These are phyloP conservation scores for Lepisosteus oculatus DNA, from an alignment of 2,113 vertebrate species.

Conservation along the genomic window DNA sequence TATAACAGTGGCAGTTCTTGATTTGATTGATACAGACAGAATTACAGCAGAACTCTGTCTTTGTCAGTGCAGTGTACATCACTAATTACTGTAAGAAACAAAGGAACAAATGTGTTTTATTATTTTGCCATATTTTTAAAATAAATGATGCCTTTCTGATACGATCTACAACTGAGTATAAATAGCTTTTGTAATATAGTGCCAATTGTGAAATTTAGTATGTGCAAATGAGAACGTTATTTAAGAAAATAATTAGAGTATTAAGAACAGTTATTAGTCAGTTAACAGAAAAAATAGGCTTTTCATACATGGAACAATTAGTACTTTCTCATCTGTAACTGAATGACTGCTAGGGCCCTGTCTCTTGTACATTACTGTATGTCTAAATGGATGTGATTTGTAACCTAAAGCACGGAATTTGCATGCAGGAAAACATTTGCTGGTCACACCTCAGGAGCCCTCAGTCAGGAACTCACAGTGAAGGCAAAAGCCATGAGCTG, in stretches of 20 bases:
- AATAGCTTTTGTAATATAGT: constrained; percentile 30
- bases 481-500: too few relatives aligned
- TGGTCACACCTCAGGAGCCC: too few relatives aligned
- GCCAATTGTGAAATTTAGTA: constrained; percentile 27
- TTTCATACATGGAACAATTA: constrained; percentile 28
- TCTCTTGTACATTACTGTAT: constrained; percentile 6
- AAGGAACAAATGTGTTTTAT: background rate
- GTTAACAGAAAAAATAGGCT: constrained; percentile 19
- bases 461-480: too few relatives aligned
- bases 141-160: constrained; percentile 19
- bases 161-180: constrained; percentile 27
- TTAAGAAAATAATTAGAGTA: constrained; percentile 27
- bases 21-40: constrained; percentile 3
- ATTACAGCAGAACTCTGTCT: background rate
- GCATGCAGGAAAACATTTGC: too few relatives aligned
- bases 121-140: constrained; percentile 12
- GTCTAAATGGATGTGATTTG: constrained; percentile 4
- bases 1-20: background rate
- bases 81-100: background rate
- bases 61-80: background rate
- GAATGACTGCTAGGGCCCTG: constrained; percentile 18
- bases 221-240: constrained; percentile 32
- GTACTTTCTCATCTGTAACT: constrained; percentile 36
- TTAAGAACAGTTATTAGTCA: constrained; percentile 29
- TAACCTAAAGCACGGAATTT: too few relatives aligned